phyloP scores from a whole-genome alignment of 2,113 vertebrate species.

The Hemicordylus capensis region DNA sequence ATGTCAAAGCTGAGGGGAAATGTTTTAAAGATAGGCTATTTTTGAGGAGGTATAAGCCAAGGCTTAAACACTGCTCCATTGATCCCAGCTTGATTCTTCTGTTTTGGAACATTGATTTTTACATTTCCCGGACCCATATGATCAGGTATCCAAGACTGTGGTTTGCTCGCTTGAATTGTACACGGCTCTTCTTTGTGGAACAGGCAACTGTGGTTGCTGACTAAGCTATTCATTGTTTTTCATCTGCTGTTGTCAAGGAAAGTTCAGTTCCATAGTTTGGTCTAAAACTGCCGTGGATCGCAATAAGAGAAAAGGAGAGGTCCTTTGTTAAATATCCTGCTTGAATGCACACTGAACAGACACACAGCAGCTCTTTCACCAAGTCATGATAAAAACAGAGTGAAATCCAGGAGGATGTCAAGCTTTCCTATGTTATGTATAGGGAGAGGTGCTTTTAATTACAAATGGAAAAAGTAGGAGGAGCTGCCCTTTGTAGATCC shows the following conservation, averaged over 20 bases:
- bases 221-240: slow-evolving; percentile 40
- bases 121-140: slow-evolving; percentile 35
- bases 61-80: slow-evolving; percentile 37
- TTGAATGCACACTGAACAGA: slow-evolving; percentile 35
- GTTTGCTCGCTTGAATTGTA: slow-evolving; percentile 48
- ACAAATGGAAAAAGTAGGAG: slow-evolving; percentile 15
- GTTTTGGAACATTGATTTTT: slow-evolving; percentile 53
- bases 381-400: slow-evolving; percentile 9
- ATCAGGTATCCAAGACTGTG: slow-evolving; percentile 52
- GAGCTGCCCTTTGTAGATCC: neutral
- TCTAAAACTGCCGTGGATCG: slow-evolving; percentile 25
- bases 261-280: slow-evolving; percentile 45
- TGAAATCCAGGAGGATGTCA: neutral
- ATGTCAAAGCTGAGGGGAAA: slow-evolving; percentile 7
- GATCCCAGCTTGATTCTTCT: slow-evolving; percentile 35
- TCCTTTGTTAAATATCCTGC: slow-evolving; percentile 35
- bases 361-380: slow-evolving; percentile 31
- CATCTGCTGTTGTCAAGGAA: slow-evolving; percentile 54
- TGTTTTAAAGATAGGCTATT: slow-evolving; percentile 36
- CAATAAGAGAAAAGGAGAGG: slow-evolving; percentile 31
- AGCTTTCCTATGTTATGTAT: neutral
- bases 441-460: slow-evolving; percentile 15
- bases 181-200: slow-evolving; percentile 26
- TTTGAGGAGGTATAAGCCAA: slow-evolving; percentile 20
- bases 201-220: slow-evolving; percentile 54